Evolutionary conservation across 2,888 invertebrate species (phyloP), one percentile per base, ranked within the genome.

Genomic region (Oconnorella tubifera): DNA sequence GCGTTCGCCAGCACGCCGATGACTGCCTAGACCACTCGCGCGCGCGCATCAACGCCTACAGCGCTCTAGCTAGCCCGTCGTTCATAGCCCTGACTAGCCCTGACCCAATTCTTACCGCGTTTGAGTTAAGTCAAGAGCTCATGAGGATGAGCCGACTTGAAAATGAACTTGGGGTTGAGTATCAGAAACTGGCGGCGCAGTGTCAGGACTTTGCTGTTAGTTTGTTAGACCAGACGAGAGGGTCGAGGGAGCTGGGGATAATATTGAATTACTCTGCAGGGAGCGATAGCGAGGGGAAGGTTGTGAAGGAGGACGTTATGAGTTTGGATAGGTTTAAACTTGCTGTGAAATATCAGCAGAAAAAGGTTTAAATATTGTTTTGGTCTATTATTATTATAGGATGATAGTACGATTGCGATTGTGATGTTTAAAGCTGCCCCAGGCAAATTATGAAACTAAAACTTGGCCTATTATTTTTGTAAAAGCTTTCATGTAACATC

Each of bases 81-180:
- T 88, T 98, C 73, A 96, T 98, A 77, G 93, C 96, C 56, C 87
- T 97, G 67, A 95, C 95, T 71, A 94, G 94, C 73, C 95, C 96
- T 84, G 98, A 98, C 83, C 97, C 97, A 55, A 96, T 98, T 77
- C 87, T 97, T 71, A 97, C 97, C 25, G 96, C 98, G 53, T 98
- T 98, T 83, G 96, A 98, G 84, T 86, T 98, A 68, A 94, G 94
- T 67, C 97, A 96, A 94, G 97, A 98, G 83, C 86, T 98, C 73
- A 88, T 94, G 64, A 89, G 95, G 71, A 87, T 98, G 62, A 94
- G 94, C 77, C 92, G 94, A 78, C 87, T 97, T 78, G 98, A 98
- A 83, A 97, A 98, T 83, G 98, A 98, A 84, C 98, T 98, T 84
- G 93, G 95, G 84, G 83, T 88, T 0, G 95, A 97, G 79, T 98